Evolutionary conservation across 2,797 vertebrate species (phyloP).

Genomic region (Smutsia temminckii): DNA sequence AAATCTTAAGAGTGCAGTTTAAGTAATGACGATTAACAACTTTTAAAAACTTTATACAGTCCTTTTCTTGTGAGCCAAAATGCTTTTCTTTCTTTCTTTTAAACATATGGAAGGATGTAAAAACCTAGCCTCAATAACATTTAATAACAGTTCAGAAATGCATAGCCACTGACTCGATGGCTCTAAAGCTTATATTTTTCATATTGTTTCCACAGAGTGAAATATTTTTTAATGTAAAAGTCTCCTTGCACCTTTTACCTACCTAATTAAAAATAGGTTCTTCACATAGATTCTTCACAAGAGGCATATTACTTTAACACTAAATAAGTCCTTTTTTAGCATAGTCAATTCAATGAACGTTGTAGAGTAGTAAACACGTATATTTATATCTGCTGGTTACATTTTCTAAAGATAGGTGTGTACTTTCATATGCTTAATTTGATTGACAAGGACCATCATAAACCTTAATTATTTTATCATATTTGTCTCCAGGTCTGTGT

Average conservation of each 20-base stretch:
- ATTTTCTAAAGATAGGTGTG: neutral
- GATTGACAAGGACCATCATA: neutral
- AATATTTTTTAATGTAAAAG: neutral
- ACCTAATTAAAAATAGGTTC: neutral
- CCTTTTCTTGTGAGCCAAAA: neutral
- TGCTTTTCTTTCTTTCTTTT: neutral
- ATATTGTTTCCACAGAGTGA: neutral
- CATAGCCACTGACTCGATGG: neutral
- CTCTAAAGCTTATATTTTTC: neutral
- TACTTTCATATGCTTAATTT: slow-evolving; percentile 1
- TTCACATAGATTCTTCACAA: neutral
- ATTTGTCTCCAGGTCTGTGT: neutral
- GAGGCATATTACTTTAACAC: neutral
- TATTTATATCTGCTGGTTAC: neutral
- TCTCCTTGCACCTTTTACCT: neutral
- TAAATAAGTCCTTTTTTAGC: neutral
- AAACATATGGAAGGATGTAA: neutral
- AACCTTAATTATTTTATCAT: neutral
- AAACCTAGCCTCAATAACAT: neutral
- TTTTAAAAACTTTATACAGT: neutral
- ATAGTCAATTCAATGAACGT: neutral
- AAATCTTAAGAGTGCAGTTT: neutral
- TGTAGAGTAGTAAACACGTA: neutral
- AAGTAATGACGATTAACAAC: neutral
- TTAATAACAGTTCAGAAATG: neutral